phyloP scores from a whole-genome alignment of 2,113 vertebrate genomes.

The Cephalopterus ornatus region DNA sequence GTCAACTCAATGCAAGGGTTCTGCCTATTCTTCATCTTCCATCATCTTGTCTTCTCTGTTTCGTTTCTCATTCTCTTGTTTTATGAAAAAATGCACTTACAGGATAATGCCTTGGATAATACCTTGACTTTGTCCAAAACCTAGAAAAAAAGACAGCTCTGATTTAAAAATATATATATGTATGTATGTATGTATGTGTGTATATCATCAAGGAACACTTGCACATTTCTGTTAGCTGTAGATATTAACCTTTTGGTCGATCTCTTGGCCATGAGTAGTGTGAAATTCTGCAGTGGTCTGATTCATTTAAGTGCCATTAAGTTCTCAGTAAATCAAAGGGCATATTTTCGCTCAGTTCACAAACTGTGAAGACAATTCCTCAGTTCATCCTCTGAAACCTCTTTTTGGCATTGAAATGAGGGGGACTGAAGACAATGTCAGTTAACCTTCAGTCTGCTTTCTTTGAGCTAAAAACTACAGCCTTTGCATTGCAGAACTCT shows the following conservation, averaged over 20 bases:
- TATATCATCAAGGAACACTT: neutral
- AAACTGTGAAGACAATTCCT: neutral
- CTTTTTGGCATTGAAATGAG: neutral
- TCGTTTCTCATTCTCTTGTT: neutral
- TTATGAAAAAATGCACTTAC: neutral
- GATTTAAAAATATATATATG: neutral
- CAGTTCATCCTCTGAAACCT: neutral
- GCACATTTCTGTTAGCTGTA: neutral
- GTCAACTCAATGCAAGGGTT: neutral
- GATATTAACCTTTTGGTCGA: neutral
- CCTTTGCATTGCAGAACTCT: neutral
- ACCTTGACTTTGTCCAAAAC: neutral
- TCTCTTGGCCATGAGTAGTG: neutral
- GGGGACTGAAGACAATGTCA: neutral
- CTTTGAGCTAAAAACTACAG: neutral
- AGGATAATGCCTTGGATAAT: neutral
- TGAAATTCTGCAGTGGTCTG: neutral
- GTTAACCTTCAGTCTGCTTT: neutral
- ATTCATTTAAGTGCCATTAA: neutral
- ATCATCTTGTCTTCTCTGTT: neutral
- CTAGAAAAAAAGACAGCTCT: neutral
- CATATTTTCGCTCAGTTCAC: neutral
- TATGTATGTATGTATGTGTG: rapidly evolving
- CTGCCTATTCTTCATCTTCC: neutral
- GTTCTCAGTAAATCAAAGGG: neutral